phyloP scores from a whole-genome alignment of 2,888 invertebrate genomes.

The Patella caerulea region DNA sequence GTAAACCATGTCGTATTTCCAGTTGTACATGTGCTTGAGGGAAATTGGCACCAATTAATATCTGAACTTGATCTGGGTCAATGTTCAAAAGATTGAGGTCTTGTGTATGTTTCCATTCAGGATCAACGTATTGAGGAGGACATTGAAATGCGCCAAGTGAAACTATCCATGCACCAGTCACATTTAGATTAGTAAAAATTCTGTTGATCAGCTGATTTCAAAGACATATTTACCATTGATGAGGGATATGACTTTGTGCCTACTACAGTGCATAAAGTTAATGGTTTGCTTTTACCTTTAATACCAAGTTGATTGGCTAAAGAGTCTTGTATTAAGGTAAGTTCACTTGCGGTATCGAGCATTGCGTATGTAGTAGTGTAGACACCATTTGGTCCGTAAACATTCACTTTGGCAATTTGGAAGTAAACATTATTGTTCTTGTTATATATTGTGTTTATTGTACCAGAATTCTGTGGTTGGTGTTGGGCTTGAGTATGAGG shows the following conservation, averaged over 20 bases:
- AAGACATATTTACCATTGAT: not conserved
- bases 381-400: not conserved
- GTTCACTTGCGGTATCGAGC: not conserved
- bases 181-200: no score
- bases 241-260: not conserved
- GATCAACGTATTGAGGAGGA: not conserved
- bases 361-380: not conserved
- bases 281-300: not conserved
- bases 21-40: not conserved
- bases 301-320: not conserved
- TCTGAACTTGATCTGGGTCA: not conserved
- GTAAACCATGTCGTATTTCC: not conserved
- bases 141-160: not conserved
- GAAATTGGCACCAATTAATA: not conserved
- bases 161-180: not conserved
- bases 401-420: not conserved
- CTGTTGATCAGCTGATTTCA: not conserved
- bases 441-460: no score
- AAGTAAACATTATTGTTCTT: not conserved
- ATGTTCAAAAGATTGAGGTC: not conserved
- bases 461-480: no score
- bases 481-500: no score
- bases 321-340: not conserved
- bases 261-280: not conserved
- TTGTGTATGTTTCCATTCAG: not conserved